Evolutionary conservation across 1,140 invertebrate species (phyloP).

Genomic region (Pentalonia nigronervosa): DNA sequence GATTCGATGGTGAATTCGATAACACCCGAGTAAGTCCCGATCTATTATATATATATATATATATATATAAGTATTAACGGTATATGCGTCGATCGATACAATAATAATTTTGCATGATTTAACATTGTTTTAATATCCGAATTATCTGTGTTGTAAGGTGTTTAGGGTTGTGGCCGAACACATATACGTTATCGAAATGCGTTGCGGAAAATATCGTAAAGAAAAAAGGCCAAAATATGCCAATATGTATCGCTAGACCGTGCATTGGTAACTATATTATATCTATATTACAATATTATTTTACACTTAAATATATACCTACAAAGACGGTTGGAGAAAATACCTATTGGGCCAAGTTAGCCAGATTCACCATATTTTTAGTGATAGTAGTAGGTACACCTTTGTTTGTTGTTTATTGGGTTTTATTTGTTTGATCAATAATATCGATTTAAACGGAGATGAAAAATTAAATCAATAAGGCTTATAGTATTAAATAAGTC

Average conservation of each 20-base stretch:
- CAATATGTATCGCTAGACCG: slow-evolving; percentile 69
- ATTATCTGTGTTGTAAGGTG: slow-evolving; percentile 64
- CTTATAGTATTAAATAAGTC: no score
- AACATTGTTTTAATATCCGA: neutral
- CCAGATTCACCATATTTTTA: no score
- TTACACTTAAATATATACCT: no score
- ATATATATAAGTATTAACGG: no score
- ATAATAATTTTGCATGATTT: neutral
- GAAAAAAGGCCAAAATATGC: slow-evolving; percentile 68
- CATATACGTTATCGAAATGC: slow-evolving; percentile 75
- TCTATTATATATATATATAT: no score
- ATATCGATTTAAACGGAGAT: no score
- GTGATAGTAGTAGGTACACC: no score
- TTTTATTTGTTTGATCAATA: no score
- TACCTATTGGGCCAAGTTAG: no score
- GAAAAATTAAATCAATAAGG: no score
- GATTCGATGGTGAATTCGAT: slow-evolving; percentile 26
- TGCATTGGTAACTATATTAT: slow-evolving; percentile 66
- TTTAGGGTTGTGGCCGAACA: slow-evolving; percentile 72
- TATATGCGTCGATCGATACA: neutral
- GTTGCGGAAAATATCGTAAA: slow-evolving; percentile 71
- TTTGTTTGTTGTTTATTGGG: no score
- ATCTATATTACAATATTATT: neutral
- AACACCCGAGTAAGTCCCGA: slow-evolving; percentile 62
- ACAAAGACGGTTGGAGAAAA: no score